Conservation (phyloP, 2,888 invertebrate species). For the Eugnorisma glareosa region DNA sequence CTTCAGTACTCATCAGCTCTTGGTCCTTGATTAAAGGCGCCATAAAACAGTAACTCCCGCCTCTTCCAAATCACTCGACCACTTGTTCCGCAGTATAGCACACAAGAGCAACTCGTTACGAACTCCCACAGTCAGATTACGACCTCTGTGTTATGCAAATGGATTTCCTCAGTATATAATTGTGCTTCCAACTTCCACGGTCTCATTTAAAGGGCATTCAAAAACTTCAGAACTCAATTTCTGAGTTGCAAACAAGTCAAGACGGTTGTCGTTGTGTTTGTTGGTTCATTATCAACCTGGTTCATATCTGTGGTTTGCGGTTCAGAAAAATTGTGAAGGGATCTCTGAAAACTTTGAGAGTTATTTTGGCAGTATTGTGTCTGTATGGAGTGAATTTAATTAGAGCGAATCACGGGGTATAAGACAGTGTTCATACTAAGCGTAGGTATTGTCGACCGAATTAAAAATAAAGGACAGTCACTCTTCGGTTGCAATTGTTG, state of each 20-base stretch:
- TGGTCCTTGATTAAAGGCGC: not conserved
- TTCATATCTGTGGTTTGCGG: constrained; percentile 22
- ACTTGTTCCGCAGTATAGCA: constrained; percentile 28
- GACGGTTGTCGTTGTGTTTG: constrained; percentile 56
- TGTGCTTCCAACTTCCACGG: constrained; percentile 70
- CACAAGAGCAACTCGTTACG: constrained; percentile 63
- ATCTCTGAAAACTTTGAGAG: constrained; percentile 7
- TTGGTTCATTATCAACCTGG: constrained; percentile 39
- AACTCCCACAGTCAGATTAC: constrained; percentile 60
- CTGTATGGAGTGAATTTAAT: not conserved
- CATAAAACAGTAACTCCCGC: not conserved
- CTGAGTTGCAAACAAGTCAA: constrained; percentile 68
- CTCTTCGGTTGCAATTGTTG: not conserved
- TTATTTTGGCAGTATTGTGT: not conserved
- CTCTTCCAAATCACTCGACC: constrained; percentile 31
- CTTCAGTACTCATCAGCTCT: not conserved
- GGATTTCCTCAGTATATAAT: constrained; percentile 73
- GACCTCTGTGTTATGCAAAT: constrained; percentile 71
- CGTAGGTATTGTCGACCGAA: not conserved
- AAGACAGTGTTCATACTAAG: not conserved
- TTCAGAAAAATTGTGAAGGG: constrained; percentile 10
- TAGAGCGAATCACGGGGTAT: not conserved
- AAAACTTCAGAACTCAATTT: constrained; percentile 76
- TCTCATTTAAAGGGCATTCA: constrained; percentile 76
- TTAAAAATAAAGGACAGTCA: not conserved